phyloP scores from a whole-genome alignment of 2,113 vertebrate species.

The Paracanthobrama guichenoti region DNA sequence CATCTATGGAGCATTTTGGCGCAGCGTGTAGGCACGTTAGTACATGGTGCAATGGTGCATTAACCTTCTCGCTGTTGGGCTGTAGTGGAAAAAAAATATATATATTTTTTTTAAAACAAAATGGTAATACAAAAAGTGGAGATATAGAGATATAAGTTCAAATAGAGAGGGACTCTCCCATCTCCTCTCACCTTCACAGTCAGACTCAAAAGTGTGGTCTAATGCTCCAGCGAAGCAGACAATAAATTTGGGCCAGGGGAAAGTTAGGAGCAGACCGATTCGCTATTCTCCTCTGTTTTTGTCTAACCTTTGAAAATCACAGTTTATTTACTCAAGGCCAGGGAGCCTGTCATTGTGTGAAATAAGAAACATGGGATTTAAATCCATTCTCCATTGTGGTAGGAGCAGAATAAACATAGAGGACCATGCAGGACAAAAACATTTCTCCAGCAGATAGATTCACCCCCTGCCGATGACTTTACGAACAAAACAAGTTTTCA shows the following conservation, averaged over 20 bases:
- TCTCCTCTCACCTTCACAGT: conserved; percentile 43
- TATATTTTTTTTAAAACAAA: background rate
- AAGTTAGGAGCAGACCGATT: conserved; percentile 17
- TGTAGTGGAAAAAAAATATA: conserved; percentile 19
- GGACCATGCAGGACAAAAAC: background rate
- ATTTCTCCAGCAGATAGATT: conserved; percentile 19
- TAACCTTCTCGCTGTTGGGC: conserved; percentile 13
- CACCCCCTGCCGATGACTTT: conserved; percentile 5
- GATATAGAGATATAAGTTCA: conserved; percentile 26
- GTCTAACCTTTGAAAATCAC: conserved; percentile 45
- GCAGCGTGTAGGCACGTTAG: background rate
- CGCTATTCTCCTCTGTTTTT: conserved; percentile 8
- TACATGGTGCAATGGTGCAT: conserved; percentile 35
- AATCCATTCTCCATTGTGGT: conserved; percentile 63
- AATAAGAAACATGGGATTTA: conserved; percentile 63
- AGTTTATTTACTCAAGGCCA: conserved; percentile 40
- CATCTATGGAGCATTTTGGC: conserved; percentile 17
- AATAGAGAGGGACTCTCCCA: conserved; percentile 7
- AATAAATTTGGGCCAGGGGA: conserved; percentile 13
- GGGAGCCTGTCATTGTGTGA: conserved; percentile 52
- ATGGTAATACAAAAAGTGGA: background rate
- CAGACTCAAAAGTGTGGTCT: conserved; percentile 10
- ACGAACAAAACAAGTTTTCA: background rate
- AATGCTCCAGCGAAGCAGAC: conserved; percentile 31
- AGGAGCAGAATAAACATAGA: background rate